Conservation (phyloP, 1,140 invertebrate genomes). For the Drosophila funebris region DNA sequence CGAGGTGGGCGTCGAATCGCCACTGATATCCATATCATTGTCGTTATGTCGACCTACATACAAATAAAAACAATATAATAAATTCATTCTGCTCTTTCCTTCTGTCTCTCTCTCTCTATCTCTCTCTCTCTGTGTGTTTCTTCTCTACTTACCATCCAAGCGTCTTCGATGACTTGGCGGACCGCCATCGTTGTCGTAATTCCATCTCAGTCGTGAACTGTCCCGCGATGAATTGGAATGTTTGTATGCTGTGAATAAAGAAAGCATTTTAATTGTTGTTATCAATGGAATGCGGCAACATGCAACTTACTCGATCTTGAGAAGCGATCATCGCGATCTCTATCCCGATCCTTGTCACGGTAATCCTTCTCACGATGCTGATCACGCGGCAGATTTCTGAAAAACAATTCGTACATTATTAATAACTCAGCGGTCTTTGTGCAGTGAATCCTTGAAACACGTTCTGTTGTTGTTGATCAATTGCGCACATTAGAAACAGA, state of each 20-base stretch:
- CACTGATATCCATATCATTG: slow-evolving; percentile 93
- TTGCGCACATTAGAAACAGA: too few species aligned
- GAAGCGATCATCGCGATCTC: slow-evolving; percentile 84
- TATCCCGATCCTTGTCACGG: slow-evolving; percentile 84
- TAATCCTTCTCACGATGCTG: slow-evolving; percentile 84
- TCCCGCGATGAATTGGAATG: slow-evolving; percentile 90
- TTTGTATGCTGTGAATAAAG: slow-evolving; percentile 86
- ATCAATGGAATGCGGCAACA: not conserved
- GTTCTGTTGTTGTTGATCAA: too few species aligned
- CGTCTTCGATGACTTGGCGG: slow-evolving; percentile 81
- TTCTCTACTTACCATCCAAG: slow-evolving; percentile 69
- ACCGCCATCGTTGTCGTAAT: slow-evolving; percentile 79
- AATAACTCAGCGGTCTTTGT: too few species aligned
- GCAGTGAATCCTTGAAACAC: too few species aligned
- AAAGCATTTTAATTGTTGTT: not conserved
- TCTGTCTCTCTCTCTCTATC: too few species aligned
- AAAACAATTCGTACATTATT: not conserved
- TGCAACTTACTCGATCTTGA: slow-evolving; percentile 76
- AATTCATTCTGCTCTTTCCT: not conserved
- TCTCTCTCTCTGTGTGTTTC: too few species aligned
- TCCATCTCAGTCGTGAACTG: slow-evolving; percentile 84
- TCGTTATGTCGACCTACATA: slow-evolving; percentile 72
- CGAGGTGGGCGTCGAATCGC: slow-evolving; percentile 91
- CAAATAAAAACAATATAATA: not conserved
- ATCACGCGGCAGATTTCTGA: slow-evolving; percentile 84